phyloP scores from a whole-genome alignment of 2,888 invertebrate species.

The Caenorhabditis sp. region DNA sequence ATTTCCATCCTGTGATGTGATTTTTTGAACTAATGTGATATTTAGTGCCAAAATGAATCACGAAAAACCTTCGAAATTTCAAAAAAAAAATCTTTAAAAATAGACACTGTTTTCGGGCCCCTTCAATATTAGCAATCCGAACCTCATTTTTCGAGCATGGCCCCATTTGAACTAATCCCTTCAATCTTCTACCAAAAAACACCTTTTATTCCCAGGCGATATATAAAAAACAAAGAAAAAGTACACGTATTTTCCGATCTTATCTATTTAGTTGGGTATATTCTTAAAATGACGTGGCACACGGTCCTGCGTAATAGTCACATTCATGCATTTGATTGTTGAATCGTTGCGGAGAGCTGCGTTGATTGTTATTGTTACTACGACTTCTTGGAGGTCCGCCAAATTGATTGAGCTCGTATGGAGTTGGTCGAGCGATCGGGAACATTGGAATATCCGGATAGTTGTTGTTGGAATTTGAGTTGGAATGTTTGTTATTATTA shows the following conservation, averaged over 20 bases:
- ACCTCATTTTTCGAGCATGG: no score
- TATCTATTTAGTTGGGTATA: neutral
- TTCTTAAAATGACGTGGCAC: slow-evolving; percentile 30
- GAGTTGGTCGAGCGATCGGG: slow-evolving; percentile 34
- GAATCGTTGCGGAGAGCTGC: neutral
- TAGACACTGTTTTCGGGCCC: no score
- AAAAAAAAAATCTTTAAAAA: no score
- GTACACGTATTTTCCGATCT: neutral
- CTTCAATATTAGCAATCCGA: no score
- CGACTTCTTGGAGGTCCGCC: neutral
- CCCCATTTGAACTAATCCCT: no score
- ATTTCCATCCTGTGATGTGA: neutral
- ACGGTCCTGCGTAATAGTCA: slow-evolving; percentile 40
- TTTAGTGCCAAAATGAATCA: neutral
- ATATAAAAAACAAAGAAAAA: no score
- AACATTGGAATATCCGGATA: slow-evolving; percentile 23
- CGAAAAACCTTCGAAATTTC: no score
- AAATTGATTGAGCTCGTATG: slow-evolving; percentile 18
- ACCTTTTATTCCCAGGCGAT: neutral
- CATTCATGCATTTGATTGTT: slow-evolving; percentile 30
- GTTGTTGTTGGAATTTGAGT: slow-evolving; percentile 3
- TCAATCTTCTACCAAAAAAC: no score
- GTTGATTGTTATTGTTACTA: slow-evolving; percentile 10
- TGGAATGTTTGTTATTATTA: no score
- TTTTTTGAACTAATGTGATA: neutral